phyloP scores from a whole-genome alignment of 2,888 invertebrate species.

The Labia minor region DNA sequence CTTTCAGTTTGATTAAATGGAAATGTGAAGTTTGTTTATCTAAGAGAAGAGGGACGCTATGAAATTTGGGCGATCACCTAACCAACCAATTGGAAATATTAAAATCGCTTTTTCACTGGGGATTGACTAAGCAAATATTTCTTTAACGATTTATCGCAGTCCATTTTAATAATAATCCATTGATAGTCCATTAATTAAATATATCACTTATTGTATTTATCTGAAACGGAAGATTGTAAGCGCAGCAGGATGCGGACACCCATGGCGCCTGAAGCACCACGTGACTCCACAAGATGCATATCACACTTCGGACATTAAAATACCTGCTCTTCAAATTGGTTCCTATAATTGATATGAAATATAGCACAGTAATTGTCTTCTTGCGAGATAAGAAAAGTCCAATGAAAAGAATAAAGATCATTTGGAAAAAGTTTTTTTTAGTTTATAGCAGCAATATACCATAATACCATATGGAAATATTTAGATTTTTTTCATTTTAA shows the following conservation, averaged over 20 bases:
- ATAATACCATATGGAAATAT: no score
- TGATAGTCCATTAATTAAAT: neutral
- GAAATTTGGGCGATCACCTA: neutral
- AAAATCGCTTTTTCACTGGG: neutral
- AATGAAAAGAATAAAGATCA: no score
- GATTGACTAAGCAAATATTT: slow-evolving; percentile 3
- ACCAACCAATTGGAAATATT: slow-evolving; percentile 3
- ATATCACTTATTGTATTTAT: neutral
- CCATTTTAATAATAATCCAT: neutral
- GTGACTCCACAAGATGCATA: neutral
- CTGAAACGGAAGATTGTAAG: neutral
- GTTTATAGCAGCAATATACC: no score
- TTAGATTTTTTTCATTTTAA: no score
- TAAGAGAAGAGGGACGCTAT: neutral
- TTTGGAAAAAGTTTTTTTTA: no score
- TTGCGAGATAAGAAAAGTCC: neutral
- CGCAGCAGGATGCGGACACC: neutral
- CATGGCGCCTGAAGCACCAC: neutral
- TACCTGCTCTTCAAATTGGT: slow-evolving; percentile 8
- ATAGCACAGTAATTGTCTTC: neutral
- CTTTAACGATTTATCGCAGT: neutral
- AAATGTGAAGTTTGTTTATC: neutral
- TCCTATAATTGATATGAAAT: neutral
- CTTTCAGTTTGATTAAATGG: neutral
- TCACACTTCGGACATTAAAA: neutral